Evolutionary conservation across 1,140 invertebrate genomes (phyloP).

Genomic region (Hormaphis cornu): DNA sequence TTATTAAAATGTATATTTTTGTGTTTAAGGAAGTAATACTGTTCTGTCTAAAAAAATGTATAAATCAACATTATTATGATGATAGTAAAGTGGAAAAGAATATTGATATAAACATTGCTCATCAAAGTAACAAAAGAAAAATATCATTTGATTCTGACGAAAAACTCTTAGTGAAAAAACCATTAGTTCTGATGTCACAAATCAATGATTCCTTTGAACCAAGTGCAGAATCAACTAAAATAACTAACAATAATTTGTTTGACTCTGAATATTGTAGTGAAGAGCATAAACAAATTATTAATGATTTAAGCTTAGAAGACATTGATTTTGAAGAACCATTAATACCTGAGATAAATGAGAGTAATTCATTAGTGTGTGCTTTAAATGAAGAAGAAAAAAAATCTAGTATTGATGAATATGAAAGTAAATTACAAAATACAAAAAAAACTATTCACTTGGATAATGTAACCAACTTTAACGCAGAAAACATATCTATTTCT

Average conservation of each 20-base stretch:
- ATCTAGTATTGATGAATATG: neutral
- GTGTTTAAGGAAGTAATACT: neutral
- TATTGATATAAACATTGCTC: neutral
- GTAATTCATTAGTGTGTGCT: neutral
- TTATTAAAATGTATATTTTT: neutral
- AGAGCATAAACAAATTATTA: neutral
- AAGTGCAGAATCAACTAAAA: constrained; percentile 16
- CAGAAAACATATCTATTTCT: constrained; percentile 35
- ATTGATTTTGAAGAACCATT: constrained; percentile 27
- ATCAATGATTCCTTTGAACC: neutral
- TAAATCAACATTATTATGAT: neutral
- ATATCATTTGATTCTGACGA: constrained; percentile 5
- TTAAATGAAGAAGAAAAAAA: neutral
- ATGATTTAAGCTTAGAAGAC: constrained; percentile 16
- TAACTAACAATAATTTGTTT: neutral
- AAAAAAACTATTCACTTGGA: neutral
- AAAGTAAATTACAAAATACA: neutral
- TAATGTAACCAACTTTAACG: neutral
- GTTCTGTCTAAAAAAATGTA: neutral
- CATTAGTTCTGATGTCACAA: neutral
- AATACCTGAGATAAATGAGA: neutral
- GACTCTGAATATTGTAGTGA: neutral
- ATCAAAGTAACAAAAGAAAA: constrained; percentile 19
- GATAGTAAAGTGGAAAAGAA: neutral
- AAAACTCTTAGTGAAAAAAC: neutral